A percentile compares a stretch with the other conserved stretches of the same genome.
Evolutionary conservation across 2,113 vertebrate species (phyloP).

Genomic region (Saccopteryx bilineata): DNA sequence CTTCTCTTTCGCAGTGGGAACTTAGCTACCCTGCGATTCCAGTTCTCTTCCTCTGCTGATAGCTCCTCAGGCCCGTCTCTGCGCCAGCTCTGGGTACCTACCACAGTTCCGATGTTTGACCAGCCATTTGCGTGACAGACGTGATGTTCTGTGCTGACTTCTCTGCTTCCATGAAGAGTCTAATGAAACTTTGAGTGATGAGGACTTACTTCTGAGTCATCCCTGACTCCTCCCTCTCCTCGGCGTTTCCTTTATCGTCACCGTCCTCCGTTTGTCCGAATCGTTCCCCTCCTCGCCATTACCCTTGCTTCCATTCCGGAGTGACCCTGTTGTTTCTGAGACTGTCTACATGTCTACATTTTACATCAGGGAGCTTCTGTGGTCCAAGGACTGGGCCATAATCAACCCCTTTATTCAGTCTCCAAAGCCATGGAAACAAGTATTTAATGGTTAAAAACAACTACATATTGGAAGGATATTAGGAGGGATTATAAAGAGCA

Average conservation of each 20-base stretch:
- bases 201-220: not conserved
- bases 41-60: not conserved
- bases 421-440: conserved; percentile 31
- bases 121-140: not conserved
- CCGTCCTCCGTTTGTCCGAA: not conserved
- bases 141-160: not conserved
- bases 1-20: not conserved
- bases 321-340: not conserved
- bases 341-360: not conserved
- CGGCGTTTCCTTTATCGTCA: not conserved
- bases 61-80: not conserved
- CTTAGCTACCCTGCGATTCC: not conserved
- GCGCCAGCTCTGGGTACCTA: not conserved
- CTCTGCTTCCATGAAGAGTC: not conserved
- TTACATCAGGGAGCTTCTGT: not conserved
- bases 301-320: not conserved
- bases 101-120: not conserved
- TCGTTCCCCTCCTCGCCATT: not conserved
- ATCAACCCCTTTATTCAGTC: not conserved
- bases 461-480: not conserved
- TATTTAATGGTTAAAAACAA: conserved; percentile 62
- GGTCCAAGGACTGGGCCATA: not conserved
- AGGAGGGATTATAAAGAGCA: conserved; percentile 60
- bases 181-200: not conserved
- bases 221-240: not conserved